Evolutionary conservation across 2,888 invertebrate species (phyloP), one percentile per base, ranked within the genome.

Genomic region (Acleris emargana): DNA sequence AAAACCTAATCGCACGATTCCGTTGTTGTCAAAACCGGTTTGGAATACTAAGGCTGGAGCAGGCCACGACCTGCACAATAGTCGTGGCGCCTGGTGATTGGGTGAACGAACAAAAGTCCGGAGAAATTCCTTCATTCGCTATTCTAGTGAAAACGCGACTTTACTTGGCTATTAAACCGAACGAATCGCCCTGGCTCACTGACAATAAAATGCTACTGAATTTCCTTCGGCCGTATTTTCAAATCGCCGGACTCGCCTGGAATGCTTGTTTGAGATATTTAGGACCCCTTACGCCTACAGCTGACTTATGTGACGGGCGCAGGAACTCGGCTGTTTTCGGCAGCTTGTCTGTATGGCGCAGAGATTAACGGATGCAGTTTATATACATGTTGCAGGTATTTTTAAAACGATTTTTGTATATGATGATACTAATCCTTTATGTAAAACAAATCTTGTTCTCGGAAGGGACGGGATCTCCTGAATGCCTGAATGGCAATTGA

Each of bases 211-310:
- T 74, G 71, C 68, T 76, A 74, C 76, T 69, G 77, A 81, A 83
- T 81, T 82, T 80, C 76, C 76, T 77, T 75, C 69, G 73, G 78
- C 77, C 73, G 78, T 82, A 81, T 84, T 86, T 83, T 77, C 78
- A 74, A 83, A 84, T 77, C 76, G 78, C 75, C 68, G 73, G 77
- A 78, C 73, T 77, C 76, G 73, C 73, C 67, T 72, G 81, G 78
- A 84, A 84, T 87, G 84, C 86, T 85, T 85, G 81, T 84, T 83
- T 79, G 78, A 82, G 80, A 85, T 84, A 80, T 83, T 84, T 81
- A 80, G 78, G 75, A 73, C 75, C 70, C 64, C 70, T 78, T 74
- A 70, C 74, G 69, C 76, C 75, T 76, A 68, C 72, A 72, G 70
- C 71, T 79, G 74, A 78, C 76, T 78, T 80, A 77, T 80, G 77